These are phyloP conservation scores for Eutolmus rufibarbis DNA, from an alignment of 2,888 invertebrate genomes.

Conservation along the genomic window DNA sequence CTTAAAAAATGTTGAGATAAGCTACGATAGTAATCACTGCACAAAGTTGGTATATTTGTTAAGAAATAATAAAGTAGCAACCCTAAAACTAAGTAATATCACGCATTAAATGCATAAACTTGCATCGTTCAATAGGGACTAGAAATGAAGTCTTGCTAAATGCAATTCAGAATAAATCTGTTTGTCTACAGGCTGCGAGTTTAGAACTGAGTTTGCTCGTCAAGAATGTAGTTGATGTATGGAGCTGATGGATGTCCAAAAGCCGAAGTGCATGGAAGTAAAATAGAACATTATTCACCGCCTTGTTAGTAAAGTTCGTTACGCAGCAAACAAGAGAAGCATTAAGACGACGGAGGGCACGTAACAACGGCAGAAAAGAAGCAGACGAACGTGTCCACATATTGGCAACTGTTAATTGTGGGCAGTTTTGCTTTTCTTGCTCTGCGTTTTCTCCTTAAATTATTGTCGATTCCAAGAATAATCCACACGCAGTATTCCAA, in stretches of 20 bases:
- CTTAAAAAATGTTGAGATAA: too few species aligned
- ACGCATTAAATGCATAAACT: background rate
- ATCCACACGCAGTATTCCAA: constrained; percentile 28
- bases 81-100: background rate
- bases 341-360: background rate
- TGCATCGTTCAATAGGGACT: background rate
- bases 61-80: background rate
- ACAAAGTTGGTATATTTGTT: background rate
- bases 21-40: too few species aligned
- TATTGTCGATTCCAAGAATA: constrained; percentile 27
- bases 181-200: background rate
- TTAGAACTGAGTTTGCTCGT: background rate
- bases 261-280: background rate
- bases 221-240: background rate
- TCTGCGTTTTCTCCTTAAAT: background rate
- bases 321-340: background rate
- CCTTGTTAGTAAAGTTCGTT: background rate
- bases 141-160: background rate
- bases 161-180: background rate
- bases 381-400: background rate
- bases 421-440: background rate
- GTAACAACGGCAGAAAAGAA: background rate
- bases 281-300: background rate
- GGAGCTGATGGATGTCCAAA: background rate
- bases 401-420: constrained; percentile 10